These are phyloP conservation scores for Myoxocephalus aenaeus DNA, from an alignment of 2,797 vertebrate genomes.

Conservation along the genomic window DNA sequence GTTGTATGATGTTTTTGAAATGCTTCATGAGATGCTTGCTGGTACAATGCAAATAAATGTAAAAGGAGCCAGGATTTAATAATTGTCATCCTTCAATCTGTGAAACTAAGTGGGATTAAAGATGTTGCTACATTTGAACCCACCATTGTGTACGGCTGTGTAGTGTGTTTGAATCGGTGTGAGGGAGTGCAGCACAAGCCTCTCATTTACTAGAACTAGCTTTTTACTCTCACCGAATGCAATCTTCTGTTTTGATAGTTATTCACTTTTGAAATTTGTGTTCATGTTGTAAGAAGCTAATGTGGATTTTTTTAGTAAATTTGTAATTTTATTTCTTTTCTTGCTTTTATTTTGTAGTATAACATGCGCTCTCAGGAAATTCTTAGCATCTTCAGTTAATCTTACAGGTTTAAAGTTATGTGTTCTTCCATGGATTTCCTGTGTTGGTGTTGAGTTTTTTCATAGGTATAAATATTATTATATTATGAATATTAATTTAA, in stretches of 20 bases:
- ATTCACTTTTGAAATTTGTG: too few species aligned
- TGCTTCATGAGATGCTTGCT: constrained; percentile 68
- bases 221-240: neutral
- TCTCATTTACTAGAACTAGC: constrained; percentile 12
- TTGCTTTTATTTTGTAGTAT: constrained; percentile 55
- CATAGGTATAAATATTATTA: neutral
- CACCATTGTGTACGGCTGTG: neutral
- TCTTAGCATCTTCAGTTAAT: neutral
- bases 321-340: neutral
- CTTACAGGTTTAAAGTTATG: neutral
- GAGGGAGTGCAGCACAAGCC: neutral
- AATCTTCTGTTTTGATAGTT: neutral
- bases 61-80: constrained; percentile 26
- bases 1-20: constrained; percentile 38
- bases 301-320: neutral
- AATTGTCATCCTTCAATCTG: constrained; percentile 21
- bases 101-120: constrained; percentile 55
- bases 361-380: constrained; percentile 34
- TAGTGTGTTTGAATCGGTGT: constrained; percentile 7
- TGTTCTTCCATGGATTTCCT: too few species aligned
- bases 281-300: neutral
- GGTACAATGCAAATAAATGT: constrained; percentile 70
- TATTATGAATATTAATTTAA: neutral
- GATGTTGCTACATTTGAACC: constrained; percentile 25
- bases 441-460: constrained; percentile 1